These are phyloP conservation scores for Halictus ligatus DNA, from an alignment of 2,888 invertebrate species.

Conservation along the genomic window DNA sequence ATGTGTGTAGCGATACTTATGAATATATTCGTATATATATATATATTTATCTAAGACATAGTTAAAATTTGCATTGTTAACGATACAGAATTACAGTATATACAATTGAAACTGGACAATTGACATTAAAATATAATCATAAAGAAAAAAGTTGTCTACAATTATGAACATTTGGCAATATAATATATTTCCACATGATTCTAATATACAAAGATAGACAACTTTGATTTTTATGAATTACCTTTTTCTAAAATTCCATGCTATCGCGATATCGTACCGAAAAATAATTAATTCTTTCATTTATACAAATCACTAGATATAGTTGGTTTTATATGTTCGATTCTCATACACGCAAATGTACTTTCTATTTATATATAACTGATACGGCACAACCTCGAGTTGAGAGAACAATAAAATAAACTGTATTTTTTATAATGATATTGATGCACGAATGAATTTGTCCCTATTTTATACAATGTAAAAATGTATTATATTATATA, in stretches of 20 bases:
- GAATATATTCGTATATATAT: slow-evolving; percentile 42
- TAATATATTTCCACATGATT: slow-evolving; percentile 34
- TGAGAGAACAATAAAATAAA: slow-evolving; percentile 54
- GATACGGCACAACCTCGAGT: slow-evolving; percentile 47
- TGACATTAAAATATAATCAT: slow-evolving; percentile 60
- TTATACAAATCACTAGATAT: slow-evolving; percentile 57
- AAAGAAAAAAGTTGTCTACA: slow-evolving; percentile 54
- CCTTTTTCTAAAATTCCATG: slow-evolving; percentile 35
- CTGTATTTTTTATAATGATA: slow-evolving; percentile 42
- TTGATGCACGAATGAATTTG: slow-evolving; percentile 38
- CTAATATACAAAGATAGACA: slow-evolving; percentile 57
- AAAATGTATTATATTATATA: slow-evolving; percentile 46
- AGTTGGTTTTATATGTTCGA: slow-evolving; percentile 39
- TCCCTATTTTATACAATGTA: slow-evolving; percentile 52
- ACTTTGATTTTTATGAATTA: slow-evolving; percentile 58
- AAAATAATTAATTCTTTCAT: slow-evolving; percentile 55
- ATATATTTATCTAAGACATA: slow-evolving; percentile 57
- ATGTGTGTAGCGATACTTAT: slow-evolving; percentile 50
- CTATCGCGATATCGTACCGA: slow-evolving; percentile 47
- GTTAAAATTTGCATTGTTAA: slow-evolving; percentile 56
- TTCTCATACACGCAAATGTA: slow-evolving; percentile 44
- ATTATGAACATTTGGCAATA: slow-evolving; percentile 48
- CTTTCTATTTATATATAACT: slow-evolving; percentile 46
- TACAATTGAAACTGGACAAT: slow-evolving; percentile 67
- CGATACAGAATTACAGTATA: slow-evolving; percentile 61